Evolutionary conservation across 2,113 vertebrate species (phyloP), one percentile per base, ranked within the genome.

Genomic region (Alethe castanea): DNA sequence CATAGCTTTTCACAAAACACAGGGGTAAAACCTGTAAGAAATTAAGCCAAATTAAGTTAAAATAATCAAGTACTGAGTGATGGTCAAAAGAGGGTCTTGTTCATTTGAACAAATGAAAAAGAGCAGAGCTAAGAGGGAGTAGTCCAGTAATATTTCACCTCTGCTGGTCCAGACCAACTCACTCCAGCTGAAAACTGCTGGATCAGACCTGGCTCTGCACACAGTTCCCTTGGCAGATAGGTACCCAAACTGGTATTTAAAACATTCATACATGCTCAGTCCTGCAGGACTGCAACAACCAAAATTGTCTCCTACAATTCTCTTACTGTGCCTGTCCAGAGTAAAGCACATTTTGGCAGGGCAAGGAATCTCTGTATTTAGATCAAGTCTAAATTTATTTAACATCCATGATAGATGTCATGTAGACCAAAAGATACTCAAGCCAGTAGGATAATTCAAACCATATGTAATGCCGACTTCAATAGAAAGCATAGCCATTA

Each of bases 361-460:
- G n/a, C 42, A 89, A 88, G 67, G 60, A 89, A 86, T 67, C 56
- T 81, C 81, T 72, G 38, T 38, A 45, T 95, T 88, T 91, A 70
- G 59, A 80, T 65, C 31, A 65, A 77, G 50, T 44, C 70, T 67
- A 87, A 78, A 71, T 79, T 81, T 85, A 76, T 86, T 93, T 81
- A 87, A 64, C 52, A 74, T 69, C 45, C 57, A 60, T 0, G 1
- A 67, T 47, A 87, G 61, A 92, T 64, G 36, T 62, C 83, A 40
- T 73, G 62, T 25, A 91, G 72, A 86, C 50, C 47, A 87, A 64
- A 60, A 78, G 65, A 47, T 52, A 62, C 61, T 81, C 1, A 3
- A 89, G 81, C 69, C 87, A 96, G 61, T 28, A 56, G 42, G 44
- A 56, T 94, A 94, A 96, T 73, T 93, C 65, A 76, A 77, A 76